Conservation (phyloP, 2,113 vertebrate species). For the Lucifuga dentata region DNA sequence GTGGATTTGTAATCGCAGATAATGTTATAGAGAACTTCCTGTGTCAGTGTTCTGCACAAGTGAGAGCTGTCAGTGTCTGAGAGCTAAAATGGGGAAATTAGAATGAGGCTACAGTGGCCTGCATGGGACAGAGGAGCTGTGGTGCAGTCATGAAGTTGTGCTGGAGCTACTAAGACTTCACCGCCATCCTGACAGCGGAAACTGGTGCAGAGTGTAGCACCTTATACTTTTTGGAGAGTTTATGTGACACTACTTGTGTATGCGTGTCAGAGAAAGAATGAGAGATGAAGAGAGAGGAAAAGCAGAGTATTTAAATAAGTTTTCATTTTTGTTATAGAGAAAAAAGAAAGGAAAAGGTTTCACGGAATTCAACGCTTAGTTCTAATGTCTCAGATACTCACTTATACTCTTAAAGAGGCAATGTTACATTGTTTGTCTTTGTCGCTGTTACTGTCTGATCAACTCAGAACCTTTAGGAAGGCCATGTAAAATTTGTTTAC, state of each 20-base stretch:
- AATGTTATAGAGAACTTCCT: slow-evolving; percentile 26
- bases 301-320: not conserved
- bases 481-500: slow-evolving; percentile 35
- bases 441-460: slow-evolving; percentile 2
- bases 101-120: slow-evolving; percentile 75
- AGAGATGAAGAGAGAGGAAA: no score
- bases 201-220: slow-evolving; percentile 40
- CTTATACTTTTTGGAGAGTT: slow-evolving; percentile 16
- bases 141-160: slow-evolving; percentile 76
- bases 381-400: not conserved
- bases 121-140: slow-evolving; percentile 75
- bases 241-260: not conserved
- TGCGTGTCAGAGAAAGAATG: no score
- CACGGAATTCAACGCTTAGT: not conserved
- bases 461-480: slow-evolving; percentile 20
- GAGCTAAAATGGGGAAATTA: slow-evolving; percentile 41
- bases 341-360: slow-evolving; percentile 8
- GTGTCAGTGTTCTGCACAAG: slow-evolving; percentile 5
- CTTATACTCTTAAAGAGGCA: no score
- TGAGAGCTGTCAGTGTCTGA: slow-evolving; percentile 23
- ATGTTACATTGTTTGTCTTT: no score
- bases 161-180: slow-evolving; percentile 58
- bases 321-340: slow-evolving; percentile 8
- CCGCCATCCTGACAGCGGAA: slow-evolving; percentile 46
- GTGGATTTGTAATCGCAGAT: slow-evolving; percentile 4